phyloP scores from a whole-genome alignment of 2,113 vertebrate genomes.

The Tyto alba region DNA sequence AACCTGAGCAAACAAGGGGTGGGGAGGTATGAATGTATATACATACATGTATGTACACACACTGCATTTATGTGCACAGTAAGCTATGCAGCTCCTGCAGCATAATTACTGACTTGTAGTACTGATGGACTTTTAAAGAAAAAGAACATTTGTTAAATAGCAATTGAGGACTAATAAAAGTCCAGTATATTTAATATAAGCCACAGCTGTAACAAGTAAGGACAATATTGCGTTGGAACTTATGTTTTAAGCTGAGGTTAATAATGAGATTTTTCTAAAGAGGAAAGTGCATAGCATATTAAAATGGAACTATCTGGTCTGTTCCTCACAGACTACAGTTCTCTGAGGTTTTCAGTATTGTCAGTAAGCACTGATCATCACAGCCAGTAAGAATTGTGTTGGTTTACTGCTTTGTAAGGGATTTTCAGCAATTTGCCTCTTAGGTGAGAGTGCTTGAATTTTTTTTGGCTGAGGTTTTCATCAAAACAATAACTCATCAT shows the following conservation, averaged over 20 bases:
- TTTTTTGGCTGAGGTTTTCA: conserved; percentile 2
- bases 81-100: not conserved
- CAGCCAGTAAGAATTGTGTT: not conserved
- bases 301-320: not conserved
- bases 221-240: not conserved
- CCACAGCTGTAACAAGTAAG: not conserved
- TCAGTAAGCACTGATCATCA: not conserved
- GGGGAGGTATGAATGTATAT: not conserved
- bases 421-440: not conserved
- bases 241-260: not conserved
- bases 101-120: not conserved
- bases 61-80: not conserved
- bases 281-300: not conserved
- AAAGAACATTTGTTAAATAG: not conserved
- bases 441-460: not conserved
- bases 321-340: not conserved
- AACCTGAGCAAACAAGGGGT: not conserved
- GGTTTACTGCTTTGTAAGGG: not conserved
- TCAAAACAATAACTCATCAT: not conserved
- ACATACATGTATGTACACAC: not conserved
- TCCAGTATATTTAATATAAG: not conserved
- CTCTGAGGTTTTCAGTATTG: not conserved
- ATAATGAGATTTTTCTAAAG: not conserved
- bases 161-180: not conserved
- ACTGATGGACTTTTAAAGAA: not conserved